Evolutionary conservation across 2,888 invertebrate genomes (phyloP).

Genomic region (Spisula solida): DNA sequence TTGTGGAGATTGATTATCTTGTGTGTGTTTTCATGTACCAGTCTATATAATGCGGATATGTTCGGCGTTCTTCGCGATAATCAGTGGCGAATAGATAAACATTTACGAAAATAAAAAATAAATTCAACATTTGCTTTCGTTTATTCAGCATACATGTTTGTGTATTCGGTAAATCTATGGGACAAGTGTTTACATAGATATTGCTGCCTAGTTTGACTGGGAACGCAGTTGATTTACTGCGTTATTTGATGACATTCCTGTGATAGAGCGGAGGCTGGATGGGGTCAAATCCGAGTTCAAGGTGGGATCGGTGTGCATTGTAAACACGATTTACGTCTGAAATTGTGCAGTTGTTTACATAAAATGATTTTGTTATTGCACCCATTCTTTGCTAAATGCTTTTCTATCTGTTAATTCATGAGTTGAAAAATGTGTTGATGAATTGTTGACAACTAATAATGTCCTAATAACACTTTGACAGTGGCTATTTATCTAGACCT

Average conservation of each 20-base stretch:
- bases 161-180: not conserved
- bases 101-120: conserved; percentile 18
- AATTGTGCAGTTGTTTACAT: not conserved
- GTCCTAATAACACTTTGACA: not conserved
- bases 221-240: not conserved
- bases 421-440: not conserved
- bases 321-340: not conserved
- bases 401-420: not conserved
- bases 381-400: not conserved
- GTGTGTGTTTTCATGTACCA: conserved; percentile 1
- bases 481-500: too few species aligned
- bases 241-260: not conserved
- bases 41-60: not conserved
- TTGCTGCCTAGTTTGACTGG: not conserved
- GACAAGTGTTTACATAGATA: not conserved
- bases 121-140: not conserved
- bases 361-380: too few species aligned
- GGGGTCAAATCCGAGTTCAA: conserved; percentile 24
- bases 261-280: conserved; percentile 18
- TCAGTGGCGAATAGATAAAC: conserved; percentile 19
- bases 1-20: not conserved
- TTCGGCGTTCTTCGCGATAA: not conserved
- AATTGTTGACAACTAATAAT: not conserved
- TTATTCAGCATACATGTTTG: not conserved
- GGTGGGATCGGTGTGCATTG: conserved; percentile 4